Percentiles rank a stretch among this genome's conserved stretches.
Evolutionary conservation across 2,113 vertebrate genomes (phyloP).

Genomic region (Pogonocichla stellata): DNA sequence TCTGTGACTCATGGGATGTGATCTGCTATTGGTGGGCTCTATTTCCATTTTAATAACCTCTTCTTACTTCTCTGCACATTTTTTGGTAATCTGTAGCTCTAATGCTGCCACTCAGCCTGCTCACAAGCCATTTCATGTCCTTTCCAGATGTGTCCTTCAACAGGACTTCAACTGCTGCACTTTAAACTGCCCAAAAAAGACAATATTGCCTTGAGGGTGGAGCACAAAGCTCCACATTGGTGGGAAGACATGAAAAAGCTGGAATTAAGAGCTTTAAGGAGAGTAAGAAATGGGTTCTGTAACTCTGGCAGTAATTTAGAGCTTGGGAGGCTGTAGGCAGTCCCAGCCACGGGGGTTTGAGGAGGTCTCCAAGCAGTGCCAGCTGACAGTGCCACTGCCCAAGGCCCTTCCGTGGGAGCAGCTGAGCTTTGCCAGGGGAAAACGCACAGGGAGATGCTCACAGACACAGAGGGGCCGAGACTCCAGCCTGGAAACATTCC

Average conservation of each 20-base stretch:
- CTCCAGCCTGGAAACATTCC: background rate
- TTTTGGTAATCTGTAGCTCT: background rate
- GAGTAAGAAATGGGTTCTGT: background rate
- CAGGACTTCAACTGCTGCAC: background rate
- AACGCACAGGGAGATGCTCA: background rate
- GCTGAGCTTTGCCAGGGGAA: background rate
- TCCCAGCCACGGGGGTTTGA: background rate
- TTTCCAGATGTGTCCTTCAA: background rate
- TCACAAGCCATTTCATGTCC: background rate
- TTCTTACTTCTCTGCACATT: background rate
- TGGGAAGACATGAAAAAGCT: background rate
- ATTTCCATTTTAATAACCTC: background rate
- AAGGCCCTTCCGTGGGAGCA: fast-evolving
- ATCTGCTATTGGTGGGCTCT: background rate
- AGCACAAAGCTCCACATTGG: background rate
- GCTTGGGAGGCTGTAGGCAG: background rate
- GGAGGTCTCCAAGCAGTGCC: background rate
- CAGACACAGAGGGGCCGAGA: background rate
- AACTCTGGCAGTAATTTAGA: background rate
- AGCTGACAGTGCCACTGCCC: background rate
- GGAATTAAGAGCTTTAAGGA: background rate
- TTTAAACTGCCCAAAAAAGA: background rate
- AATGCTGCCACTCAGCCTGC: background rate
- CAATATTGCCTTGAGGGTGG: background rate
- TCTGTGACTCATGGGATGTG: fast-evolving